Percentiles rank a stretch among this genome's conserved stretches.
Conservation (phyloP, 2,113 vertebrate genomes). For the Muntiacus muntjak region DNA sequence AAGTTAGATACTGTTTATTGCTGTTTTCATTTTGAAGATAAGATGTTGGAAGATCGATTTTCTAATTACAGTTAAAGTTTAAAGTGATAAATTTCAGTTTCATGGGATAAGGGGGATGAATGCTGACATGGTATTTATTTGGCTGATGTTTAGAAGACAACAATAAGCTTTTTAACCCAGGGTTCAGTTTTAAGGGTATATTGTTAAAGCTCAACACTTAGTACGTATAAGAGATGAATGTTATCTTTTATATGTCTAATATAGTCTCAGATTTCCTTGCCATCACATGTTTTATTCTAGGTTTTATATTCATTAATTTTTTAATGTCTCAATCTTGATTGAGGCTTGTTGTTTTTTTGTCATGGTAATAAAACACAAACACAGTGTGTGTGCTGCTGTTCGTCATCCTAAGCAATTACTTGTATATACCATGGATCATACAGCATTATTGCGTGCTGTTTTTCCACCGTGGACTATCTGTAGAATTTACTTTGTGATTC, state of each 20-base stretch:
- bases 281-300: not conserved
- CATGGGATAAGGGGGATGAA: not conserved
- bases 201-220: not conserved
- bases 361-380: not conserved
- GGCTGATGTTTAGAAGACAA: not conserved
- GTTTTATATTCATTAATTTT: not conserved
- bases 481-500: not conserved
- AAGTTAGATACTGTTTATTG: not conserved
- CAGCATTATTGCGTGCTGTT: not conserved
- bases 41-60: not conserved
- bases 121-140: not conserved
- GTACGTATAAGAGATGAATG: not conserved
- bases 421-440: not conserved
- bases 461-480: not conserved
- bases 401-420: not conserved
- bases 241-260: not conserved
- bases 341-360: not conserved
- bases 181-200: not conserved
- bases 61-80: not conserved
- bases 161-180: not conserved
- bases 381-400: not conserved
- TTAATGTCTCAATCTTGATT: not conserved
- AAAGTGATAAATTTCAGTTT: not conserved
- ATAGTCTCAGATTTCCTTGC: not conserved
- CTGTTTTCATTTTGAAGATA: constrained; percentile 18